Percentiles rank a stretch among this genome's conserved stretches.
These are phyloP conservation scores for Macaria notata DNA, from an alignment of 2,888 invertebrate genomes.

Conservation along the genomic window DNA sequence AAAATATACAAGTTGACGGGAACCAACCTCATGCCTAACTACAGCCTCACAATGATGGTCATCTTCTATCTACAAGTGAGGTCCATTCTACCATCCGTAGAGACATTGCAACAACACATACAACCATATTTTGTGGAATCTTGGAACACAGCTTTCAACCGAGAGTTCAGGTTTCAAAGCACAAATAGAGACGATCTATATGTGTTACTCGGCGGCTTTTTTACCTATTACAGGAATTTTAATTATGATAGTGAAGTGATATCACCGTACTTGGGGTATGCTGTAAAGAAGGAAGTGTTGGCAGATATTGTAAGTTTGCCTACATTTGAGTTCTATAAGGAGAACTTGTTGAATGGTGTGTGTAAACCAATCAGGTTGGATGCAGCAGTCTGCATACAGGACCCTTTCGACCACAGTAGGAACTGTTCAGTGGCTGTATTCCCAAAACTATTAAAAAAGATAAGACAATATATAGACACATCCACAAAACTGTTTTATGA, in stretches of 20 bases:
- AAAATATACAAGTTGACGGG: constrained; percentile 83
- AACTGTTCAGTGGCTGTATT: constrained; percentile 66
- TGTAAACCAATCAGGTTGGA: constrained; percentile 50
- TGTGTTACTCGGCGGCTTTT: constrained; percentile 84
- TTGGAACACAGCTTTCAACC: constrained; percentile 83
- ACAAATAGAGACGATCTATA: constrained; percentile 49
- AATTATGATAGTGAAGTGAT: constrained; percentile 80
- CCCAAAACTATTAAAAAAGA: constrained; percentile 34
- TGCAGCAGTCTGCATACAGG: constrained; percentile 80
- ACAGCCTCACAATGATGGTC: constrained; percentile 84
- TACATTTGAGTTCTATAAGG: constrained; percentile 65
- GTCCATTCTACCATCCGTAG: constrained; percentile 80
- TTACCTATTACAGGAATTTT: constrained; percentile 82
- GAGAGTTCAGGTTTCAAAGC: constrained; percentile 11
- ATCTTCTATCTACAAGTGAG: constrained; percentile 87
- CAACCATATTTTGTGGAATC: constrained; percentile 58
- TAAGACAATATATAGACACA: constrained; percentile 37
- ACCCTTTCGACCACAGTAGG: constrained; percentile 82
- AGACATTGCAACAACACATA: constrained; percentile 60
- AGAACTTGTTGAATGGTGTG: constrained; percentile 36
- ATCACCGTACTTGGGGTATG: constrained; percentile 81
- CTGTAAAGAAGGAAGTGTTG: constrained; percentile 59
- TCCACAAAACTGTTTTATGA: constrained; percentile 41
- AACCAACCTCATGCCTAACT: constrained; percentile 84
- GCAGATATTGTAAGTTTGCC: constrained; percentile 44